A percentile compares a stretch with the other conserved stretches of the same genome.
Conservation (phyloP, 2,888 invertebrate genomes). For the Andrena flavipes region DNA sequence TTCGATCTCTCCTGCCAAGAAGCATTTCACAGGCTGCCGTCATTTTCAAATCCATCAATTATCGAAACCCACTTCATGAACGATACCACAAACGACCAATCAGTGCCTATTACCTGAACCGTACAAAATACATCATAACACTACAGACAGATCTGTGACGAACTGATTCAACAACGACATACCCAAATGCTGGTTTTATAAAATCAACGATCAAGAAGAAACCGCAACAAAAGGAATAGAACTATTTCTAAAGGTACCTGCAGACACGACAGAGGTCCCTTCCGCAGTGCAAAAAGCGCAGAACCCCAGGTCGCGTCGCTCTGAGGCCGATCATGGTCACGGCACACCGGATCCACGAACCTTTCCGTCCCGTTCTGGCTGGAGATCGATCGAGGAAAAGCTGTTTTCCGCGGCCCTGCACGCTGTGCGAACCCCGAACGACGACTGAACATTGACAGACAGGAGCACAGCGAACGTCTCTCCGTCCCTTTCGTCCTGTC, state of each 20-base stretch:
- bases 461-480: conserved; percentile 59
- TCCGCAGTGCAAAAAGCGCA: conserved; percentile 77
- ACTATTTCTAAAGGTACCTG: conserved; percentile 72
- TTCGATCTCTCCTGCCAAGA: neutral
- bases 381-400: conserved; percentile 52
- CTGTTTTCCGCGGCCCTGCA: conserved; percentile 53
- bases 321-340: conserved; percentile 76
- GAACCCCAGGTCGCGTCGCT: conserved; percentile 70
- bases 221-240: neutral
- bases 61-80: neutral
- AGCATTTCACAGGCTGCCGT: neutral
- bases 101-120: neutral
- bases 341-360: conserved; percentile 35
- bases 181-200: neutral
- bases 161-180: neutral
- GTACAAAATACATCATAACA: neutral
- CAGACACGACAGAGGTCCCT: conserved; percentile 79
- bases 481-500: conserved; percentile 43
- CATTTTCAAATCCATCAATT: neutral
- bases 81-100: neutral
- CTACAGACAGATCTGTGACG: neutral
- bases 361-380: conserved; percentile 59
- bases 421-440: conserved; percentile 71
- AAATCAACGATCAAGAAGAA: neutral
- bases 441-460: conserved; percentile 76